Evolutionary conservation across 2,888 invertebrate genomes (phyloP).

Genomic region (Antitype chi): DNA sequence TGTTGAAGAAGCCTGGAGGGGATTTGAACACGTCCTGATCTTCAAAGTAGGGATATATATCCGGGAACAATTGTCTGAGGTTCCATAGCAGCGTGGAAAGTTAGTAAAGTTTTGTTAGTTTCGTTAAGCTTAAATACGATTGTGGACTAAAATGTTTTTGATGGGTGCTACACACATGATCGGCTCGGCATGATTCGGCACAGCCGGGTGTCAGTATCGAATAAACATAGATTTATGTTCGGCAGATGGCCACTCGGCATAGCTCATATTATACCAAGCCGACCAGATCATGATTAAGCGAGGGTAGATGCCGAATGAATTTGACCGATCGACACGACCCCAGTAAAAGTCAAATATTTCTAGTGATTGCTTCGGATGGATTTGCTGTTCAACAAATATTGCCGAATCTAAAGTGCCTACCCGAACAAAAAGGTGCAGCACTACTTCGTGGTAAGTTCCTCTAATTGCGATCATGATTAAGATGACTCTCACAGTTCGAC

Average conservation of each 20-base stretch:
- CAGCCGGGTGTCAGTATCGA: not conserved
- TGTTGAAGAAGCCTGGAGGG: constrained; percentile 80
- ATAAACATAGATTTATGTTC: not conserved
- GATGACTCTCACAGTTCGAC: not conserved
- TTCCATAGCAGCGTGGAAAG: constrained; percentile 81
- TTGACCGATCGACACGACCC: not conserved
- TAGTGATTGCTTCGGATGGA: not conserved
- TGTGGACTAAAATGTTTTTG: not conserved
- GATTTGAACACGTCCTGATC: constrained; percentile 81
- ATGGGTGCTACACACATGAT: not conserved
- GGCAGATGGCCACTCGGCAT: no score
- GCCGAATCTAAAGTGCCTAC: no score
- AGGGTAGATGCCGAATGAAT: not conserved
- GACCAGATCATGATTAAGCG: not conserved
- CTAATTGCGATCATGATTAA: not conserved
- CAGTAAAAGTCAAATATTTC: not conserved
- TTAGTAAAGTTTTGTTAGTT: constrained; percentile 44
- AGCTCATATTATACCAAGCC: not conserved
- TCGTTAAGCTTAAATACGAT: no score
- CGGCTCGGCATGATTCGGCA: not conserved
- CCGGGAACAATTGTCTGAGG: constrained; percentile 80
- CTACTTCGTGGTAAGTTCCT: not conserved
- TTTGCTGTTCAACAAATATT: not conserved
- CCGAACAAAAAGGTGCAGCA: not conserved
- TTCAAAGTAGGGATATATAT: constrained; percentile 84